Evolutionary conservation across 1,140 invertebrate species (phyloP).

Genomic region (Trinorchestia longiramus): DNA sequence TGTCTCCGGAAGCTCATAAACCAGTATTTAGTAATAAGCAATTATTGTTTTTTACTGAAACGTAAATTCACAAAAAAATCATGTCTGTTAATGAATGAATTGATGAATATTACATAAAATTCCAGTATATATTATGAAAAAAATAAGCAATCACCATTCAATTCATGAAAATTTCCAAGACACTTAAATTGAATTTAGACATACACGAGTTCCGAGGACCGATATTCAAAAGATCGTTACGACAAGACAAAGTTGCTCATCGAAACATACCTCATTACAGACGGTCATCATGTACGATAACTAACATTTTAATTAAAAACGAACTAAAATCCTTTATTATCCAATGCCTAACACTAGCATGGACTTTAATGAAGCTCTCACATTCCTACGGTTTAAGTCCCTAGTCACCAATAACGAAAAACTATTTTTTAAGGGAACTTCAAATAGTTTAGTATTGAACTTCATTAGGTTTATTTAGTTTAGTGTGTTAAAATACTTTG

Average conservation of each 20-base stretch:
- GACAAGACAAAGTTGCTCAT: too few species aligned
- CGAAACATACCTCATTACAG: too few species aligned
- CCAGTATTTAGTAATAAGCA: neutral
- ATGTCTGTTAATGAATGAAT: neutral
- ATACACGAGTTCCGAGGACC: neutral
- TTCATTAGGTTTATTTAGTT: neutral
- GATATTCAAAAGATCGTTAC: too few species aligned
- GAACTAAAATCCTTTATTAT: neutral
- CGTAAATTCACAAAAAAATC: neutral
- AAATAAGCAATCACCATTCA: neutral
- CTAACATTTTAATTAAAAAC: neutral
- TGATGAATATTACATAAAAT: neutral
- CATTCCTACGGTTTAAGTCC: too few species aligned
- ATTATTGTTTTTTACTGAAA: neutral
- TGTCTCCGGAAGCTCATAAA: neutral
- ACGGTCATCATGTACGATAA: neutral
- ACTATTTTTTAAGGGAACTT: too few species aligned
- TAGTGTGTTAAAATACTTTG: neutral
- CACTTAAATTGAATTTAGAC: neutral
- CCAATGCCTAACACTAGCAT: too few species aligned
- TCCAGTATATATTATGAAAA: neutral
- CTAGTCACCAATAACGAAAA: too few species aligned
- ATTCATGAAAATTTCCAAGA: neutral
- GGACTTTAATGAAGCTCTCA: too few species aligned
- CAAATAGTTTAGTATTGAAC: neutral